Base-by-base conservation (phyloP, 1,140 invertebrate species). In the Leptinotarsa lineolata region DNA sequence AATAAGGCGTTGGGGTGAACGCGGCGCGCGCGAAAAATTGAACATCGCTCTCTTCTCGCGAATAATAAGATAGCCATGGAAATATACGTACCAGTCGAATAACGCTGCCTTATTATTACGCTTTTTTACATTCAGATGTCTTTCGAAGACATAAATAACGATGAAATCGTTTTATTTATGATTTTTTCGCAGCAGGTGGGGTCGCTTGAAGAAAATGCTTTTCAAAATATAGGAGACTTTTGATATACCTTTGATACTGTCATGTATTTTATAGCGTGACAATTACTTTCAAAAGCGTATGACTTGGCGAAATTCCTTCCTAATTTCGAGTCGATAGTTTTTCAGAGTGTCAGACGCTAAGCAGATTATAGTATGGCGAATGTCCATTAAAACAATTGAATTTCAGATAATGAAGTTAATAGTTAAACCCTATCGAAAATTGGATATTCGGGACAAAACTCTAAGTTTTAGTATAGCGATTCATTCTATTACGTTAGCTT, bases 301-400 rank as follows among this genome's bases (percentile, higher is more conserved):
- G 11, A 3, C 4, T 13, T 22, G 20, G n/a, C 60, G n/a, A 61
- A 61, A 61, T 61, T 15, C 60, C 18, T 20, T 61, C n/a, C 18
- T 22, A 15, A n/a, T 18, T 39, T 39, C 60, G 60, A 61, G 12
- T 18, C 60, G 60, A 22, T 13, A 22, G 15, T 54, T 54, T 54
- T 54, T 54, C 15, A 18, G 15, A 16, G 4, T 54, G 15, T 54
- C 48, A 15, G 16, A 54, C n/a, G 4, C 61, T 71, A 71, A 71
- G 24, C 2, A 21, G 59, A 71, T 71, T 71, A 71, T 59, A 58
- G 69, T 71, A 71, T 71, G 54, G 69, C 39, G 60, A 71, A 66
- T 75, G 76, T 78, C 77, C 77, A 78, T 78, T 78, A 78, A 78
- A 75, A 78, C 77, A 78, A 78, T 78, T 78, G 77, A 78, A 78